Conservation (phyloP, 1,140 invertebrate genomes). For the Orius laevigatus region DNA sequence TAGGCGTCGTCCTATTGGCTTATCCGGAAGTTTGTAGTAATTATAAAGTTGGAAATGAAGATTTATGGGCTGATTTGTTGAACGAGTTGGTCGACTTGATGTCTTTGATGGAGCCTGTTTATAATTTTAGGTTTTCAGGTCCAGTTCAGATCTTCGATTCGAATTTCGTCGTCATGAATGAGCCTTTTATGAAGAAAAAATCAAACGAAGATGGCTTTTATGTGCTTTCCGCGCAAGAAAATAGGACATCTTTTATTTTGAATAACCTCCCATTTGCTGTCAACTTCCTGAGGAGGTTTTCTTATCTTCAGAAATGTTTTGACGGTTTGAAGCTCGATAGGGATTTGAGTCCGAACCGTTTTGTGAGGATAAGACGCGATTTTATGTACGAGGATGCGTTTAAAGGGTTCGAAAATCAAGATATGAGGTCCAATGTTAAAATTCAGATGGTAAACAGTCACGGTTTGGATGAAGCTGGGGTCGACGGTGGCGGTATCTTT, state of each 20-base stretch:
- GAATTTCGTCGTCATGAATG: too few relatives aligned
- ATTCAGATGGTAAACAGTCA: slow-evolving; percentile 80
- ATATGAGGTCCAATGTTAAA: slow-evolving; percentile 84
- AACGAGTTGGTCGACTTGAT: too few relatives aligned
- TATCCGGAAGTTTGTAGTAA: neutral
- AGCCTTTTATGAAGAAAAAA: too few relatives aligned
- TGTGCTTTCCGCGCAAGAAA: slow-evolving; percentile 1
- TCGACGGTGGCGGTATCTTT: slow-evolving; percentile 92
- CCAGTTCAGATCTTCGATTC: too few relatives aligned
- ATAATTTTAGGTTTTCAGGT: too few relatives aligned
- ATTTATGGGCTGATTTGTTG: too few relatives aligned
- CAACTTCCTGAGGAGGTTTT: slow-evolving; percentile 72
- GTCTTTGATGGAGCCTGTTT: too few relatives aligned
- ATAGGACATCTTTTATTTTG: neutral
- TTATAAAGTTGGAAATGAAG: too few relatives aligned
- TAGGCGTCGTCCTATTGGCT: neutral
- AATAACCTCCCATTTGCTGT: slow-evolving; percentile 71
- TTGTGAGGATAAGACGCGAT: slow-evolving; percentile 70
- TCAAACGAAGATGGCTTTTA: too few relatives aligned
- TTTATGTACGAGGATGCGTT: slow-evolving; percentile 96
- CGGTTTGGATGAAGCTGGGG: slow-evolving; percentile 84
- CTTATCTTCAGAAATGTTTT: slow-evolving; percentile 64
- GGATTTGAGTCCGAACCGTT: slow-evolving; percentile 58
- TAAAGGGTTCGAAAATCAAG: slow-evolving; percentile 71
- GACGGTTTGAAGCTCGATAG: slow-evolving; percentile 52